Percentiles rank a stretch among this genome's conserved stretches.
These are phyloP conservation scores for Nebria salina DNA, from an alignment of 2,888 invertebrate genomes.

Conservation along the genomic window DNA sequence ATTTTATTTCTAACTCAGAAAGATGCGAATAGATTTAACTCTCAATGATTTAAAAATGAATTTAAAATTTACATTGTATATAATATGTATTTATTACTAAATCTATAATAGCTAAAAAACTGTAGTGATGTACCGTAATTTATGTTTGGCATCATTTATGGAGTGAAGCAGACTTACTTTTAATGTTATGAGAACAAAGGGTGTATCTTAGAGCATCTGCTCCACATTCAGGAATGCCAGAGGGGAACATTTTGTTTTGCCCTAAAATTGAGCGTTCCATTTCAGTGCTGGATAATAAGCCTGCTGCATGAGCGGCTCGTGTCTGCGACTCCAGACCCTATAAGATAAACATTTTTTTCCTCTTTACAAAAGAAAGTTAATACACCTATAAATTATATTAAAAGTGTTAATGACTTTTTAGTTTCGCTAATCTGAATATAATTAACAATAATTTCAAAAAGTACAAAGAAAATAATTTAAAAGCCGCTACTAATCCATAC, in stretches of 20 bases:
- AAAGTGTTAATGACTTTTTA: not conserved
- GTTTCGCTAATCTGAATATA: not conserved
- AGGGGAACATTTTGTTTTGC: constrained; percentile 71
- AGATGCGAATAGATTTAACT: no score
- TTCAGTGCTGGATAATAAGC: constrained; percentile 58
- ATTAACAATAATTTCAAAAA: not conserved
- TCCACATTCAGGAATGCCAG: constrained; percentile 97
- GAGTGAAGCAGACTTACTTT: constrained; percentile 56
- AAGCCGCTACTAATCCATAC: no score
- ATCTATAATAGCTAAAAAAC: not conserved
- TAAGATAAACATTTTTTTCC: constrained; percentile 20
- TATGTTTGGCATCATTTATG: constrained; percentile 7
- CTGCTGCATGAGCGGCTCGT: constrained; percentile 52
- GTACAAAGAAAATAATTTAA: no score
- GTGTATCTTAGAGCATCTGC: constrained; percentile 91
- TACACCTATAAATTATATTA: constrained; percentile 13
- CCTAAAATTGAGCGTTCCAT: constrained; percentile 61
- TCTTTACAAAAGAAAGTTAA: constrained; percentile 9
- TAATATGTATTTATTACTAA: not conserved
- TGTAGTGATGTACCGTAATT: not conserved
- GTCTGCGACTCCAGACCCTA: constrained; percentile 56
- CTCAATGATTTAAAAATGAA: no score
- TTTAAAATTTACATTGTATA: no score
- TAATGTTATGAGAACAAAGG: constrained; percentile 63
- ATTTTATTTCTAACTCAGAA: no score